Evolutionary conservation across 2,797 vertebrate genomes (phyloP), one percentile per base, ranked within the genome.

Genomic region (Enteromius paludinosus): DNA sequence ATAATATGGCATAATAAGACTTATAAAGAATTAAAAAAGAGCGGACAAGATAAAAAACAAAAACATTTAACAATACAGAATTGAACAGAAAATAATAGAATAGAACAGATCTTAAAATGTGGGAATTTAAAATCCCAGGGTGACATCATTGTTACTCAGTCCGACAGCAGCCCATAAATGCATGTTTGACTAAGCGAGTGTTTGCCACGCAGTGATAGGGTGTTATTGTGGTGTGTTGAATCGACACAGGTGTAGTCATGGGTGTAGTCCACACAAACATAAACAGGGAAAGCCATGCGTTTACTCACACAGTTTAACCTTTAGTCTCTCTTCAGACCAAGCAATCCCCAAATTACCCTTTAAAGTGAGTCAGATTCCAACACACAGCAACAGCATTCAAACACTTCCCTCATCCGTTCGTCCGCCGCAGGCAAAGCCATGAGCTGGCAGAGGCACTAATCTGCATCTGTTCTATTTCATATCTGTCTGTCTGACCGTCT

Each of bases 211-310:
- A 38, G 12, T 62, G 79, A 38, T 52, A 38, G 73, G 23, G 38
- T 78, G 82, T 73, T 35, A 69, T 69, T 62, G 59, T 62, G 25
- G 25, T 14, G 79, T 81, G 83, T 49, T 47, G 47, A 75, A 61
- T 45, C 5, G 28, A 76, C 72, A 81, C 81, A 83, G 56, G 79
- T 81, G 86, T 87, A 84, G 70, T 33, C 84, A 87, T 87, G 86
- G 86, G 52, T 79, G 86, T 85, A 49, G 82, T 61, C 74, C 75
- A 85, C 78, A 87, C 82, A 87, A 76, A 87, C 78, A 80, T 61
- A 85, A 84, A 87, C 82, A 86, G 33, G 78, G 28, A 62, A 80
- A 83, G 78, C 49, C 54, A 54, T 52, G 73, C 49, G 52, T 83
- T 87, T 83, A 87, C 82, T 85, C 84, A 87, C 86, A 85, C 78